Base-by-base conservation (phyloP, 2,888 invertebrate species). In the Strigamia transsilvanica region DNA sequence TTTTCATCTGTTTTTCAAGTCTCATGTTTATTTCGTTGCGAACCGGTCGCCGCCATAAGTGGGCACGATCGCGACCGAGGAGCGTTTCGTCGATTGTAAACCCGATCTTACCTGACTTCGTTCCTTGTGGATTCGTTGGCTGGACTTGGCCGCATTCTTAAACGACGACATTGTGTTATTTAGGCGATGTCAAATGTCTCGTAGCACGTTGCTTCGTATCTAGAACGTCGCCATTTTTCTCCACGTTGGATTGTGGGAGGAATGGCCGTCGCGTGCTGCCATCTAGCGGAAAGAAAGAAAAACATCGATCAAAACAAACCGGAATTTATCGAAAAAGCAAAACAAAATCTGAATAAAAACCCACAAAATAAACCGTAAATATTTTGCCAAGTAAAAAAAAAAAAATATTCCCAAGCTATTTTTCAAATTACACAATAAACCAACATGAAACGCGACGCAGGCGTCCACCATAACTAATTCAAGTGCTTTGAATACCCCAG, bases 21-120 rank as follows among this genome's bases (percentile, higher is more conserved):
- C 46, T 0, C 46, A 15, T 13, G 46, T 46, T 46, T 46, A 46
- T 46, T 46, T 13, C 15, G 13, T 46, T 1, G 15, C 4, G n/a
- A 42, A 27, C 27, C n/a, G 46, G 46, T 12, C 46, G 9, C 12
- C 46, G 46, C n/a, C 46, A n/a, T 46, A 13, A 15, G 46, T 13
- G 27, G 27, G 3, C 27, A 3, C 46, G 15, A 13, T 5, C n/a
- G n/a, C 46, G 15, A 13, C n/a, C n/a, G n/a, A 46, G 5, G 9
- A 7, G 46, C 9, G 1, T 61, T 18, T 12, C 2, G 10, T 61
- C 23, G 4, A 0, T 61, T 5, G 7, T 3, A 23, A 38, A 61
- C 10, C 21, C 15, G 32, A 51, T 77, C 82, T 82, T 77, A 83
- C 83, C 82, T 83, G 83, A 46, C 82, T 77, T 77, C 83, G 79